phyloP scores from a whole-genome alignment of 1,140 invertebrate species.

The Drosophila persimilis region DNA sequence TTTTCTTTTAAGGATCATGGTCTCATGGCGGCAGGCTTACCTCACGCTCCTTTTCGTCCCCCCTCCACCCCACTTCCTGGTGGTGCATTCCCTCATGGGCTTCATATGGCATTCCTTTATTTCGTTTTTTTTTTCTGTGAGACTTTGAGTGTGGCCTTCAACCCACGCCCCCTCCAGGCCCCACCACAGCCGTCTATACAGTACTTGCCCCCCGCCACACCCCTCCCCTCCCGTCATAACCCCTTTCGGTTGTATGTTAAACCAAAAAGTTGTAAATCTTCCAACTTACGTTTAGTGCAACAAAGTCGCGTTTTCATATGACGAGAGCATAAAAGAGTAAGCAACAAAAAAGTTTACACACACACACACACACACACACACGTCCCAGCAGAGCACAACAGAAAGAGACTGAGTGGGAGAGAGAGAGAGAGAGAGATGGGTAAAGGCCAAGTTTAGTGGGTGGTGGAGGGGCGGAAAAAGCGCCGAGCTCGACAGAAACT shows the following conservation, averaged over 20 bases:
- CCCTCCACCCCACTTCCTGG: background rate
- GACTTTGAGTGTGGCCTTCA: conserved; percentile 40
- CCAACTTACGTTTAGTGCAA: conserved; percentile 74
- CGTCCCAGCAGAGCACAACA: conserved; percentile 10
- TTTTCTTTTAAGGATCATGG: conserved; percentile 32
- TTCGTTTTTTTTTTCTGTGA: conserved; percentile 24
- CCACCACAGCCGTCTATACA: conserved; percentile 18
- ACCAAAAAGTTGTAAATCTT: conserved; percentile 73
- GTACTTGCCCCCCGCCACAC: conserved; percentile 12
- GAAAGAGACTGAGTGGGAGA: conserved; percentile 9
- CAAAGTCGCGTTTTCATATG: conserved; percentile 73
- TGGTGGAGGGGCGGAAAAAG: conserved; percentile 35
- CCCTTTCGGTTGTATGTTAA: conserved; percentile 34
- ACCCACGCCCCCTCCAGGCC: background rate
- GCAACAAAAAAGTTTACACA: conserved; percentile 35
- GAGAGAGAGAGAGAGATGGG: conserved; percentile 13
- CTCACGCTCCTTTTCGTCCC: background rate
- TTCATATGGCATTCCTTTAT: conserved; percentile 31
- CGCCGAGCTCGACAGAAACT: conserved; percentile 71
- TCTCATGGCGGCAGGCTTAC: conserved; percentile 12
- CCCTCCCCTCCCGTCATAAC: background rate
- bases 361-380: conserved; percentile 22
- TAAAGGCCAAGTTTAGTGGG: conserved; percentile 45
- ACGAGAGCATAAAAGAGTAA: conserved; percentile 62
- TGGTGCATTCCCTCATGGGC: background rate